Evolutionary conservation across 2,113 vertebrate genomes (phyloP).

Genomic region (Bufo bufo): DNA sequence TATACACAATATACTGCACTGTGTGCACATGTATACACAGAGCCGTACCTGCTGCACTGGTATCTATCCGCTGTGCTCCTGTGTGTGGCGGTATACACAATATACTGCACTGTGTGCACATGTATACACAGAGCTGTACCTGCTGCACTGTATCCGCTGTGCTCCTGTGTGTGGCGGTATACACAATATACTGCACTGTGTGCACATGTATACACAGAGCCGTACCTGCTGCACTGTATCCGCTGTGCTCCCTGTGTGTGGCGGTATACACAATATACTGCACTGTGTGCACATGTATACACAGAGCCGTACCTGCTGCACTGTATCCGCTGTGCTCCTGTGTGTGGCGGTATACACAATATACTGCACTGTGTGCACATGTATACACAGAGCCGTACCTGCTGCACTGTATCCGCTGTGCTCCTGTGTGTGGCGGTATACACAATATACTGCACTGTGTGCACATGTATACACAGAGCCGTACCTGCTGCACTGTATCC

Average conservation of each 20-base stretch:
- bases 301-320: background rate
- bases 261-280: background rate
- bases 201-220: background rate
- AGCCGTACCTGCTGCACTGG: background rate
- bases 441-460: background rate
- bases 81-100: background rate
- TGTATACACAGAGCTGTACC: background rate
- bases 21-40: conserved; percentile 13
- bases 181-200: background rate
- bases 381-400: background rate
- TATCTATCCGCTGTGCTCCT: conserved; percentile 16
- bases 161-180: conserved; percentile 6
- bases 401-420: background rate
- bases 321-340: background rate
- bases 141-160: background rate
- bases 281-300: background rate
- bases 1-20: background rate
- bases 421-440: background rate
- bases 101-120: background rate
- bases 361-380: conserved; percentile 3
- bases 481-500: background rate
- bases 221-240: background rate
- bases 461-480: background rate
- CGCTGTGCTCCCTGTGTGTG: background rate
- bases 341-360: background rate